A percentile compares a stretch with the other conserved stretches of the same genome.
phyloP scores from a whole-genome alignment of 1,140 invertebrate species.

The Hylyphantes graminicola region DNA sequence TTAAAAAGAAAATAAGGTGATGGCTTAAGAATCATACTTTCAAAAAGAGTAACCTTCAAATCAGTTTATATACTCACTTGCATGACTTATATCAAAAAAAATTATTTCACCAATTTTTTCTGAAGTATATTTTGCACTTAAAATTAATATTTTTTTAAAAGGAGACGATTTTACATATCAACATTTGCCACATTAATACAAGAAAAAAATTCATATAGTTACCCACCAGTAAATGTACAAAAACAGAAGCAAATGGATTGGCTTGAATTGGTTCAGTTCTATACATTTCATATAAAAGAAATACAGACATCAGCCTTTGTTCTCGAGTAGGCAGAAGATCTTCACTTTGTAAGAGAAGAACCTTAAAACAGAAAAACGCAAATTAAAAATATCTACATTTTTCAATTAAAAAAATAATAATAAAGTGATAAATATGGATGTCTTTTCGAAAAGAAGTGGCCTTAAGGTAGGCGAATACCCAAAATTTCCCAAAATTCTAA shows the following conservation, averaged over 20 bases:
- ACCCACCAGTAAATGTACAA: slow-evolving; percentile 75
- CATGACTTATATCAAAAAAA: no score
- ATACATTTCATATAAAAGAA: slow-evolving; percentile 81
- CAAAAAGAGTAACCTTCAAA: no score
- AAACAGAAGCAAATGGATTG: slow-evolving; percentile 80
- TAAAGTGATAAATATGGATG: slow-evolving; percentile 62
- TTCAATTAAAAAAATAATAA: slow-evolving; percentile 2
- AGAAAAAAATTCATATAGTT: slow-evolving; percentile 9
- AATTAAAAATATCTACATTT: background rate
- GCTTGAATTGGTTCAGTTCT: slow-evolving; percentile 75
- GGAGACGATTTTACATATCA: no score
- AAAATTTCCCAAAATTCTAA: no score
- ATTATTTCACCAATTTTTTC: no score
- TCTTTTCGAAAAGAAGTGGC: slow-evolving; percentile 49
- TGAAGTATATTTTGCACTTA: no score
- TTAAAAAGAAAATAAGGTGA: no score
- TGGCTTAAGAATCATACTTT: no score
- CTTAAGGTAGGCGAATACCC: no score
- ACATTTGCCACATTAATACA: background rate
- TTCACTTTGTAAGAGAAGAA: slow-evolving; percentile 78
- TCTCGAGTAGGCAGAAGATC: slow-evolving; percentile 76
- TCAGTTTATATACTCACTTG: no score
- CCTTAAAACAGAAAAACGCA: slow-evolving; percentile 66
- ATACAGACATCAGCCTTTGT: slow-evolving; percentile 77
- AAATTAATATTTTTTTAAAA: background rate